These are phyloP conservation scores for Probosciger aterrimus DNA, from an alignment of 2,113 vertebrate species.

Conservation along the genomic window DNA sequence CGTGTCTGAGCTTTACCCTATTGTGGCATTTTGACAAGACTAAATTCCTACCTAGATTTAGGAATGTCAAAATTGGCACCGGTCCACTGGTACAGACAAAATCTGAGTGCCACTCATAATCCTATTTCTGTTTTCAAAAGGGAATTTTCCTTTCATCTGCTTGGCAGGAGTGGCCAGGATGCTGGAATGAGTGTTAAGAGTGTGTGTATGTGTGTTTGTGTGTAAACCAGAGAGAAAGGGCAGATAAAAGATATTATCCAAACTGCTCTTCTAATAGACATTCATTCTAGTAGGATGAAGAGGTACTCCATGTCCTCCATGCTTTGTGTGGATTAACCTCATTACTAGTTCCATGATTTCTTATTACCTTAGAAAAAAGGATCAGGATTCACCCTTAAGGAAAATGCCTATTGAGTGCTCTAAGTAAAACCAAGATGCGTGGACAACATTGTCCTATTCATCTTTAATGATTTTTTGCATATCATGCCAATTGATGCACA, in stretches of 20 bases:
- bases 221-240: neutral
- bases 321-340: neutral
- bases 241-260: neutral
- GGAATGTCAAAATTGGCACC: neutral
- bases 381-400: neutral
- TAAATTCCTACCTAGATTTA: neutral
- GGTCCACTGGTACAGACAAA: neutral
- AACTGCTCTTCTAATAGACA: neutral
- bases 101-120: neutral
- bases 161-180: neutral
- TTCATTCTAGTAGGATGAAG: neutral
- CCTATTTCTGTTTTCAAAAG: neutral
- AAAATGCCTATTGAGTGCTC: neutral
- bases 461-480: neutral
- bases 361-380: neutral
- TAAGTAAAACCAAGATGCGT: neutral
- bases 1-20: neutral
- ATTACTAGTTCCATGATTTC: neutral
- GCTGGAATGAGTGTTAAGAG: neutral
- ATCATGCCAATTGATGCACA: neutral
- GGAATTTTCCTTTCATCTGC: neutral
- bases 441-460: neutral
- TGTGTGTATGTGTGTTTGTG: neutral
- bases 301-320: neutral
- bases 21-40: neutral